phyloP scores from a whole-genome alignment of 2,888 invertebrate genomes.

The Pediacus dermestoides region DNA sequence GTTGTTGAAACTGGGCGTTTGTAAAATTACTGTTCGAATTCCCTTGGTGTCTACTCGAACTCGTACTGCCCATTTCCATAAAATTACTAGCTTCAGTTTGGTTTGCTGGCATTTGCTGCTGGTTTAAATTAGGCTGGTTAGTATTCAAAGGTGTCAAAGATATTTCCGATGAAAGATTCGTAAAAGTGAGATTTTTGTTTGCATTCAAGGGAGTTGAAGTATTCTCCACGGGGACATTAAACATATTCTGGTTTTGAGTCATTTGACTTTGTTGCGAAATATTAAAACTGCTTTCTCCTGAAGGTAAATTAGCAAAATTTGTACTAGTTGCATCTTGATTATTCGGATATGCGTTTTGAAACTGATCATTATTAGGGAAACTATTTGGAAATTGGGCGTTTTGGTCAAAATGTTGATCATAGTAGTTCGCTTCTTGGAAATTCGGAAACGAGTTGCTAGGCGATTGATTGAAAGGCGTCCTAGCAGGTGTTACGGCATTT shows the following conservation, averaged over 20 bases:
- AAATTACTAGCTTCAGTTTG: conserved; percentile 21
- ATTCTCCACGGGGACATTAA: too few species aligned
- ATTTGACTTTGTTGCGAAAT: conserved; percentile 19
- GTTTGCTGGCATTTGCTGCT: conserved; percentile 12
- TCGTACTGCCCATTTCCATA: conserved; percentile 22
- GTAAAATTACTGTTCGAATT: neutral
- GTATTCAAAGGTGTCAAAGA: conserved; percentile 23
- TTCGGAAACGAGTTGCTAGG: conserved; percentile 16
- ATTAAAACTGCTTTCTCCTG: conserved; percentile 16
- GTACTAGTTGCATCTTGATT: conserved; percentile 7
- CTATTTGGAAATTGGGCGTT: conserved; percentile 26
- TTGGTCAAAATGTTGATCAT: conserved; percentile 32
- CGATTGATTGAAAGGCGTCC: neutral
- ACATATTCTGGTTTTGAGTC: too few species aligned
- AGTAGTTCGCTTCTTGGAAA: conserved; percentile 30
- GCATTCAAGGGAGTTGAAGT: conserved; percentile 23
- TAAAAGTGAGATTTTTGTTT: conserved; percentile 18
- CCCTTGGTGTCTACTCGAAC: neutral
- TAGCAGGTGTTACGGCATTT: conserved; percentile 13
- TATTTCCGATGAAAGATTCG: conserved; percentile 31
- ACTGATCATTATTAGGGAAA: conserved; percentile 8
- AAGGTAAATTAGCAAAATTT: too few species aligned
- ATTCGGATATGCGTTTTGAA: conserved; percentile 24
- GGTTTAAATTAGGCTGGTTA: conserved; percentile 16
- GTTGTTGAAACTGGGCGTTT: conserved; percentile 1